A percentile compares a stretch with the other conserved stretches of the same genome.
Conservation (phyloP, 2,797 vertebrate genomes). For the Pipistrellus pygmaeus region DNA sequence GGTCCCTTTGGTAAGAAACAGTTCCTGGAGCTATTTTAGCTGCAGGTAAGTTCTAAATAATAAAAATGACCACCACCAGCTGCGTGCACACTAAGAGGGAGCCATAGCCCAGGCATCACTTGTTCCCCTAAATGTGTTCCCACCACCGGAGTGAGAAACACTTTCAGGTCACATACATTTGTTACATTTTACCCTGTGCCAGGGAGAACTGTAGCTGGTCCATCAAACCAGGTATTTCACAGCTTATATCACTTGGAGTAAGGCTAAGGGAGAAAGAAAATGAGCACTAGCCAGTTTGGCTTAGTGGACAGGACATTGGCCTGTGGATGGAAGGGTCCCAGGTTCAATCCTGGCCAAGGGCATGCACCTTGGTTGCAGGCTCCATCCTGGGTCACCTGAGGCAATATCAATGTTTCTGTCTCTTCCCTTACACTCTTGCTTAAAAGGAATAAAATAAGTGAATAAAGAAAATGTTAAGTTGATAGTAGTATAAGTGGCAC, state of each 20-base stretch:
- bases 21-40: constrained; percentile 23
- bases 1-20: constrained; percentile 8
- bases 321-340: too few species aligned
- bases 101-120: background rate
- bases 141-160: background rate
- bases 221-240: background rate
- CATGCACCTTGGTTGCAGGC: too few species aligned
- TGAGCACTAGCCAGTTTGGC: too few species aligned
- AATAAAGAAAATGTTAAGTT: background rate
- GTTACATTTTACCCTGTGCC: background rate
- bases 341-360: too few species aligned
- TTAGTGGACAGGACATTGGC: too few species aligned
- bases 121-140: background rate
- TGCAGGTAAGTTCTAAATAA: background rate
- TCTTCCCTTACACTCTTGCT: too few species aligned
- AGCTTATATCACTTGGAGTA: background rate
- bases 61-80: background rate
- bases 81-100: constrained; percentile 1
- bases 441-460: background rate
- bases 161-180: background rate
- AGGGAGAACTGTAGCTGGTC: background rate
- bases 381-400: too few species aligned
- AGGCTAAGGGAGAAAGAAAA: background rate
- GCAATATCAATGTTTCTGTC: too few species aligned
- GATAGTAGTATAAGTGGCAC: background rate